These are phyloP conservation scores for Drosophila kambysellisi DNA, from an alignment of 2,888 invertebrate species.

Conservation along the genomic window DNA sequence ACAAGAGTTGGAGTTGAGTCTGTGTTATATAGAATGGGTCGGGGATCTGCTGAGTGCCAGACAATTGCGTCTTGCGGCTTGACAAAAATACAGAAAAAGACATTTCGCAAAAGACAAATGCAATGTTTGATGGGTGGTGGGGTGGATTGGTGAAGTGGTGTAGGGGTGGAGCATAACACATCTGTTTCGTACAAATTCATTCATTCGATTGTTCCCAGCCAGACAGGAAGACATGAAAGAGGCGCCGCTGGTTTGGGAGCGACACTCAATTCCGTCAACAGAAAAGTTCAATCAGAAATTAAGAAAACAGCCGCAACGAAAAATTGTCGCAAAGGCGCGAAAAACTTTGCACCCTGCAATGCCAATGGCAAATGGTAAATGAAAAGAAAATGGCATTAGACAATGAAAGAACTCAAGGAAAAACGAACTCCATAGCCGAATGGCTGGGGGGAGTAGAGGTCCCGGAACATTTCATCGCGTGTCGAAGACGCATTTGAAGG, in stretches of 20 bases:
- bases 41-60: constrained; percentile 35
- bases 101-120: constrained; percentile 63
- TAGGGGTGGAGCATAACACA: constrained; percentile 57
- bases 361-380: constrained; percentile 39
- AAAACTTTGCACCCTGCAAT: constrained; percentile 54
- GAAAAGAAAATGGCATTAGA: constrained; percentile 65
- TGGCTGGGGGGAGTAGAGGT: background rate
- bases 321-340: constrained; percentile 68
- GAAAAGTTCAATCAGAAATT: constrained; percentile 82
- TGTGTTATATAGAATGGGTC: background rate
- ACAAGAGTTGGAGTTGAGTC: constrained; percentile 1
- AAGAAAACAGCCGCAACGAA: constrained; percentile 77
- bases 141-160: background rate
- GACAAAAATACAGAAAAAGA: constrained; percentile 59
- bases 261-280: constrained; percentile 73
- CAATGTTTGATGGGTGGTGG: constrained; percentile 12
- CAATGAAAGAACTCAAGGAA: constrained; percentile 53
- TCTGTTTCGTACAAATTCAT: constrained; percentile 76
- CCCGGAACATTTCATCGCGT: constrained; percentile 67
- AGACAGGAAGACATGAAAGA: constrained; percentile 13
- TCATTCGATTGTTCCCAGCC: constrained; percentile 69
- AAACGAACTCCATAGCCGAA: constrained; percentile 5
- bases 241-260: constrained; percentile 6
- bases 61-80: constrained; percentile 66
- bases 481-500: constrained; percentile 71